Percentiles rank a stretch among this genome's conserved stretches.
Evolutionary conservation across 2,888 invertebrate genomes (phyloP).

Genomic region (Sclerodermus sp.): DNA sequence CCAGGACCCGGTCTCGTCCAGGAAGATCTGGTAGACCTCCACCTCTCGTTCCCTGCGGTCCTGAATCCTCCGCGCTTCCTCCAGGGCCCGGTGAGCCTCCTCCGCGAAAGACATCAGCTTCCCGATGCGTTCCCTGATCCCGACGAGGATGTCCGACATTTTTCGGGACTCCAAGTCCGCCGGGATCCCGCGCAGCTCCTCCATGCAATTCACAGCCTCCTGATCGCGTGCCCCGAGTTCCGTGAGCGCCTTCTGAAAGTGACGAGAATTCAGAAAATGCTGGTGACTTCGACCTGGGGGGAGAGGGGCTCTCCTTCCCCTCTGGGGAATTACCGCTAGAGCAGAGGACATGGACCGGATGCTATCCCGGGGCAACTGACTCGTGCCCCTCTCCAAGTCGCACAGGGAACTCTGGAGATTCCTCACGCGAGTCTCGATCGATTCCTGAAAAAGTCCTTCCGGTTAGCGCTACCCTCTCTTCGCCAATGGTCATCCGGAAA

Average conservation of each 20-base stretch:
- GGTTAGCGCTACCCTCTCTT: too few species aligned
- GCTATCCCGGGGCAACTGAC: constrained; percentile 71
- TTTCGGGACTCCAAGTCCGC: constrained; percentile 68
- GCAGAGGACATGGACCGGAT: constrained; percentile 73
- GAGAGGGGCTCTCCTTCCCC: too few species aligned
- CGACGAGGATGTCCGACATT: constrained; percentile 62
- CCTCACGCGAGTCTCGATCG: constrained; percentile 64
- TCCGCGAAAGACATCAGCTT: constrained; percentile 71
- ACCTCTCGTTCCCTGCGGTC: constrained; percentile 62
- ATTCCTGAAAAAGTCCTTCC: too few species aligned
- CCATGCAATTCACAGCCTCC: constrained; percentile 67
- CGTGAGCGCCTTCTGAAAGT: constrained; percentile 68
- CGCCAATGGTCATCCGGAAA: too few species aligned
- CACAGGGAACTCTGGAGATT: constrained; percentile 70
- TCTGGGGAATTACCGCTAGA: constrained; percentile 71
- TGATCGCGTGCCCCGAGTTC: constrained; percentile 72
- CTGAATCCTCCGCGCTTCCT: constrained; percentile 61
- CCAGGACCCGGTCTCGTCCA: constrained; percentile 51
- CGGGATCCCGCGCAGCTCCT: constrained; percentile 65
- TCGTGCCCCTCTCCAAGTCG: constrained; percentile 69
- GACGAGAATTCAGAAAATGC: neutral
- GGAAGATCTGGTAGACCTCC: constrained; percentile 43
- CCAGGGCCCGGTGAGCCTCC: constrained; percentile 64
- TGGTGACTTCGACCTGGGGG: too few species aligned
- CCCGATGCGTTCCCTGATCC: constrained; percentile 68